These are phyloP conservation scores for Kryphioiulus occultus DNA, from an alignment of 2,888 invertebrate species.

Conservation along the genomic window DNA sequence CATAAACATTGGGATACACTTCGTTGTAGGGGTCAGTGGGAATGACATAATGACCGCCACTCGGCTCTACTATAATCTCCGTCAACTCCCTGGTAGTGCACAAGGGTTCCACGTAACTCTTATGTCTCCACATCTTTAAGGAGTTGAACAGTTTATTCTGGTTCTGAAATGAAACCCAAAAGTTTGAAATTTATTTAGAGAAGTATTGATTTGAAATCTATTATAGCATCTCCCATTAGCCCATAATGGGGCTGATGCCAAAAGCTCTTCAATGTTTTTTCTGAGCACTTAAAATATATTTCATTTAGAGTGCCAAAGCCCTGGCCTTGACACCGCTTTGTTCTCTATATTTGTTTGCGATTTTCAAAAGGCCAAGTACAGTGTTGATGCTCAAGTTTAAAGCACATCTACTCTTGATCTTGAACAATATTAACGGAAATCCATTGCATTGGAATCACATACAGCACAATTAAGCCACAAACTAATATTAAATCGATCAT, in stretches of 20 bases:
- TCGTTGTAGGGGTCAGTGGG: constrained; percentile 64
- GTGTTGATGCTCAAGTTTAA: no score
- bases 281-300: background rate
- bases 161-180: background rate
- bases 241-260: no score
- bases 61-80: constrained; percentile 60
- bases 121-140: constrained; percentile 48
- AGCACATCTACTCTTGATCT: no score
- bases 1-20: constrained; percentile 63
- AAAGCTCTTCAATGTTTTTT: background rate
- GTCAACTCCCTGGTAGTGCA: constrained; percentile 60
- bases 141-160: background rate
- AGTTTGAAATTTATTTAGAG: no score
- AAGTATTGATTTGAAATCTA: no score
- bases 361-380: background rate
- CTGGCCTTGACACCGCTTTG: background rate
- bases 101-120: constrained; percentile 55
- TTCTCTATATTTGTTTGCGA: background rate
- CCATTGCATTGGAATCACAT: no score
- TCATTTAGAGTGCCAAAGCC: background rate
- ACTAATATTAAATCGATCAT: no score
- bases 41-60: constrained; percentile 60
- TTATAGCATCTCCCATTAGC: no score
- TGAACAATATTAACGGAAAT: no score
- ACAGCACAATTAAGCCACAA: no score